A percentile compares a stretch with the other conserved stretches of the same genome.
These are phyloP conservation scores for Vanacampus margaritifer DNA, from an alignment of 2,113 vertebrate species.

Conservation along the genomic window DNA sequence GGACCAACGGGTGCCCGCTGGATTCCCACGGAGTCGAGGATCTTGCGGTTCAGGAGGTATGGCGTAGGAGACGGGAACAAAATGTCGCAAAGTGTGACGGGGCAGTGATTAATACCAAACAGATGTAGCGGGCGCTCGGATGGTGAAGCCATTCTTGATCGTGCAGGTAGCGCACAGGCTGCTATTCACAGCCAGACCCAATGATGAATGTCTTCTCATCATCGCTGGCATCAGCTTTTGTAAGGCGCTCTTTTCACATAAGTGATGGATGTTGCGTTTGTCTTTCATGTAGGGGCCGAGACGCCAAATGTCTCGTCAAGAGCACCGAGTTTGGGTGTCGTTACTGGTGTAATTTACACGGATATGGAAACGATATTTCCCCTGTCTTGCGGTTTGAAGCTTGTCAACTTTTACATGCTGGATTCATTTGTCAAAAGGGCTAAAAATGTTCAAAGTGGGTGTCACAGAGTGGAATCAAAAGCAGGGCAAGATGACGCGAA, in stretches of 20 bases:
- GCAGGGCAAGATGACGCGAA: conserved; percentile 39
- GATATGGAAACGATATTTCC: conserved; percentile 26
- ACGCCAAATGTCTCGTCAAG: conserved; percentile 33
- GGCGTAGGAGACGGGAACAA: conserved; percentile 54
- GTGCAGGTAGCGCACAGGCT: conserved; percentile 17
- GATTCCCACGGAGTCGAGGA: conserved; percentile 27
- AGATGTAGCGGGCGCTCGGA: conserved; percentile 51
- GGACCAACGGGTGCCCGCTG: neutral
- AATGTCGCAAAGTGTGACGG: conserved; percentile 54
- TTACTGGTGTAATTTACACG: conserved; percentile 34
- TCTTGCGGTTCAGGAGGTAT: conserved; percentile 33
- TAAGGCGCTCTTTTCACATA: neutral
- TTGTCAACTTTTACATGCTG: conserved; percentile 45
- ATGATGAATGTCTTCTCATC: conserved; percentile 4
- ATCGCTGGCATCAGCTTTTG: neutral
- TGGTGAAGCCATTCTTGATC: neutral
- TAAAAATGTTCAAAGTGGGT: neutral
- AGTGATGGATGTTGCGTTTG: conserved; percentile 37
- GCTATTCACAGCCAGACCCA: neutral
- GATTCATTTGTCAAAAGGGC: conserved; percentile 3
- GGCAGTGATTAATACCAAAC: conserved; percentile 47
- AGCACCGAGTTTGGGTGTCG: conserved; percentile 27
- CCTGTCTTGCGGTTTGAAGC: conserved; percentile 27
- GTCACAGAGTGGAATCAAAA: neutral
- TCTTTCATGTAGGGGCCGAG: conserved; percentile 30